These are phyloP conservation scores for Pseudorhiza aurosa DNA, from an alignment of 30 jellyfish, hydroid and myxozoan species.

Conservation along the genomic window DNA sequence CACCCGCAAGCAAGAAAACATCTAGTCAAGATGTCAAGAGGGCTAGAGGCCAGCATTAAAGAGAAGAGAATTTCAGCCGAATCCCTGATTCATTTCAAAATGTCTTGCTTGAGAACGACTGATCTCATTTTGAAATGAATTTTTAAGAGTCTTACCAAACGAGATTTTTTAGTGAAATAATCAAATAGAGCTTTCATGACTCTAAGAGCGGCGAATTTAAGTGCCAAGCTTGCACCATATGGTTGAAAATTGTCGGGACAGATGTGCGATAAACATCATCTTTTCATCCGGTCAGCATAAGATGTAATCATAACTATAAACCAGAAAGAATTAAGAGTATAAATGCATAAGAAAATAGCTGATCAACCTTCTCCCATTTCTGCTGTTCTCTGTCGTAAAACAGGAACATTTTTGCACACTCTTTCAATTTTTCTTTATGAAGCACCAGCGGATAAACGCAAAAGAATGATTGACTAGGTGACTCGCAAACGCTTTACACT, in stretches of 20 bases:
- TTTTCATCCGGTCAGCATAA: neutral
- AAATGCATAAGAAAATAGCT: neutral
- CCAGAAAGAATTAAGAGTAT: neutral
- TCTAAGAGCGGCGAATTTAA: conserved; percentile 3
- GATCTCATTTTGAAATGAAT: neutral
- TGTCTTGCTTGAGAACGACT: neutral
- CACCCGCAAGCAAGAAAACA: conserved; percentile 26
- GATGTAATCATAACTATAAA: neutral
- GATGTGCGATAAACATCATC: neutral
- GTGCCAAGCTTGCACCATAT: neutral
- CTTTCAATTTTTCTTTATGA: neutral
- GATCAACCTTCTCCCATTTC: conserved; percentile 66
- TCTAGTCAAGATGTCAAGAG: neutral
- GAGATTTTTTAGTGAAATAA: neutral
- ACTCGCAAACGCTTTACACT: too few relatives aligned
- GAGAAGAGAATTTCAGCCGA: too few relatives aligned
- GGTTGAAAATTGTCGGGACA: neutral
- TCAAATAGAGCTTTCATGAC: too few relatives aligned
- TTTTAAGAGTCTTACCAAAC: neutral
- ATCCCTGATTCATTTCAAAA: too few relatives aligned
- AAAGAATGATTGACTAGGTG: too few relatives aligned
- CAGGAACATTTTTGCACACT: conserved; percentile 41
- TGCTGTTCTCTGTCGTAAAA: conserved; percentile 71
- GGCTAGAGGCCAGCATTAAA: too few relatives aligned
- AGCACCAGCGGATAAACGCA: neutral